Base-by-base conservation (phyloP, 2,113 vertebrate genomes). In the Elanus axillaris region DNA sequence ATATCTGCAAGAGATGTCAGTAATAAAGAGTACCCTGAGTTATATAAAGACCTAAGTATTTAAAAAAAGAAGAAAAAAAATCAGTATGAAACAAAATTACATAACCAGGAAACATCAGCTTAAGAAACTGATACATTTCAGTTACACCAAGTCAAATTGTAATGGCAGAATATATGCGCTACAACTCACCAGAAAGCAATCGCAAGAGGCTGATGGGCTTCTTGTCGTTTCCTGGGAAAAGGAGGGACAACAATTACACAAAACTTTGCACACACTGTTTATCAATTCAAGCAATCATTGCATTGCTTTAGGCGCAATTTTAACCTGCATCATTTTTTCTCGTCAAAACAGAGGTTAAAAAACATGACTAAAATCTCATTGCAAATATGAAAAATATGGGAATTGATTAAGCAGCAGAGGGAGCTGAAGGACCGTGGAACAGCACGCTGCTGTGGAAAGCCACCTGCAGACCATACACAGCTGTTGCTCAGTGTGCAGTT, bases 401-500 rank as follows among this genome's bases (percentile, higher is more conserved):
- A 89, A 36, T 10, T 0, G 2, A 17, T 47, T 31, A 34, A 92
- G 62, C 98, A 98, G 97, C 86, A 98, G 98, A 97, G 97, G 97
- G 98, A 95, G 91, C 95, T 62, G 42, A 71, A 74, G 96, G 64
- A 96, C 92, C n/a, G 29, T 13, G 9, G 60, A 97, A 96, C 17
- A 78, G 23, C 6, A 10, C 16, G 20, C 34, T 60, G 36, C 26
- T 40, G 17, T 42, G 31, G 62, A n/a, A 84, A 88, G 73, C 43
- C 78, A 71, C 21, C 47, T 59, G 67, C 58, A 32, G 66, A 34
- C 10, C 25, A 27, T 26, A 16, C 32, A 11, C 42, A 89, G 68
- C 38, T 67, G 31, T 42, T 88, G 23, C 77, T 94, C 79, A 48
- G 66, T 56, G 58, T 75, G 88, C 60, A 90, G 58, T 56, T 97